Conservation (phyloP, 2,797 vertebrate species). For the Oryzias sinensis region DNA sequence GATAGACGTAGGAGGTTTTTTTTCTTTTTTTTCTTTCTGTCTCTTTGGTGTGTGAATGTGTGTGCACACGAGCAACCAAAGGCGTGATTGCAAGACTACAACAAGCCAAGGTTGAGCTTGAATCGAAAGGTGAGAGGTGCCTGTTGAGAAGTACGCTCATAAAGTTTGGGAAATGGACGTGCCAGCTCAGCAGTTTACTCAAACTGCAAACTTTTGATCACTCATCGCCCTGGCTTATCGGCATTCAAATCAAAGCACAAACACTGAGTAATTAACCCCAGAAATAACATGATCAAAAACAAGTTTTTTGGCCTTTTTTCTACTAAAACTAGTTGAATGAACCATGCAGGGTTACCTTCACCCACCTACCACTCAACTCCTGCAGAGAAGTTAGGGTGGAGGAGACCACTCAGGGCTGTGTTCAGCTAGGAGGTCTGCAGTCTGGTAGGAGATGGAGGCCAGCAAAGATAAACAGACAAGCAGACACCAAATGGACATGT, state of each 20-base stretch:
- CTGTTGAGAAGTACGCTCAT: constrained; percentile 41
- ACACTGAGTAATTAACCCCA: constrained; percentile 12
- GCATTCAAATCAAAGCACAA: constrained; percentile 21
- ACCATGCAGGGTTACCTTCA: constrained; percentile 45
- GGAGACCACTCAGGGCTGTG: constrained; percentile 39
- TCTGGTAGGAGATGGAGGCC: constrained; percentile 48
- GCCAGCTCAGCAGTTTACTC: constrained; percentile 47
- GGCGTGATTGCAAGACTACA: constrained; percentile 62
- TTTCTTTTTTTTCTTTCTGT: constrained; percentile 19
- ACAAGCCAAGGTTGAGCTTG: constrained; percentile 22
- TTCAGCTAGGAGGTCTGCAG: constrained; percentile 49
- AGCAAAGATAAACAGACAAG: constrained; percentile 47
- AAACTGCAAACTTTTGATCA: constrained; percentile 37
- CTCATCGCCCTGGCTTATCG: constrained; percentile 2
- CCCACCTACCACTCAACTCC: constrained; percentile 58
- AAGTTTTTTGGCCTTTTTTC: not conserved
- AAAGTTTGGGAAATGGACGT: constrained; percentile 45
- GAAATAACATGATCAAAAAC: constrained; percentile 6
- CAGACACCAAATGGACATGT: not conserved
- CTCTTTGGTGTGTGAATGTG: constrained; percentile 4
- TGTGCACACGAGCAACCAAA: constrained; percentile 25
- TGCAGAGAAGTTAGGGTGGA: constrained; percentile 45
- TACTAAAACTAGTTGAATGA: constrained; percentile 13
- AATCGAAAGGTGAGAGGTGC: constrained; percentile 38
- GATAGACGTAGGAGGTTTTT: constrained; percentile 44